Evolutionary conservation across 2,113 vertebrate genomes (phyloP), one percentile per base, ranked within the genome.

Genomic region (Nyctereutes procyonoides): DNA sequence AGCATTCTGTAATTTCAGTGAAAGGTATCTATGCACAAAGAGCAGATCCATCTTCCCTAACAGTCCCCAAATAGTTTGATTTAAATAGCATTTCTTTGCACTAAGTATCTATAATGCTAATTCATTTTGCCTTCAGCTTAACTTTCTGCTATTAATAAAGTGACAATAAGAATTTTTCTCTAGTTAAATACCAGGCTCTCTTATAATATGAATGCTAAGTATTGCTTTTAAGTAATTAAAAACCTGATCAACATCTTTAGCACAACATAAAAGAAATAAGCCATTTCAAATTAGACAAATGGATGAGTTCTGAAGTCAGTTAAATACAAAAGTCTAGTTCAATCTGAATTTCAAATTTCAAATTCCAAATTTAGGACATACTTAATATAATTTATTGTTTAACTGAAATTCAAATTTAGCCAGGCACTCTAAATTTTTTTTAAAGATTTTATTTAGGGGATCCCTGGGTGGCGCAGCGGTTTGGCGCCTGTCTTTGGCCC

Each of bases 71-170:
- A 97, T 3, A 4, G 38, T 88, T 96, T 89, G 16, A 82, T 88
- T 93, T 67, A 86, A 96, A 84, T 19, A 97, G 67, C 26, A 97
- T 95, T 96, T 63, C 12, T 94, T 69, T 93, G 13, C 60, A 97
- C 22, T 96, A 93, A 96, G 32, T 92, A 65, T 62, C 19, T 95
- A 76, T 5, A 95, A 88, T 8, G 5, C 14, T 91, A 97, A 88
- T 2, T 67, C n/a, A 48, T 95, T 96, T 74, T 93, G 48, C 58
- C 85, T 96, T 87, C 63, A 96, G 80, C 28, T 93, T 67, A 98
- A 88, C 43, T 10, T 71, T 28, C 43, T 85, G 26, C 51, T 95
- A 65, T 55, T 90, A 74, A 69, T 58, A 97, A 43, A 94, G 0
- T 0, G 22, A 65, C 8, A 62, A 24, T 28, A 11, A 83, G 82